Base-by-base conservation (phyloP, 2,797 vertebrate genomes). In the Kryptopterus vitreolus region DNA sequence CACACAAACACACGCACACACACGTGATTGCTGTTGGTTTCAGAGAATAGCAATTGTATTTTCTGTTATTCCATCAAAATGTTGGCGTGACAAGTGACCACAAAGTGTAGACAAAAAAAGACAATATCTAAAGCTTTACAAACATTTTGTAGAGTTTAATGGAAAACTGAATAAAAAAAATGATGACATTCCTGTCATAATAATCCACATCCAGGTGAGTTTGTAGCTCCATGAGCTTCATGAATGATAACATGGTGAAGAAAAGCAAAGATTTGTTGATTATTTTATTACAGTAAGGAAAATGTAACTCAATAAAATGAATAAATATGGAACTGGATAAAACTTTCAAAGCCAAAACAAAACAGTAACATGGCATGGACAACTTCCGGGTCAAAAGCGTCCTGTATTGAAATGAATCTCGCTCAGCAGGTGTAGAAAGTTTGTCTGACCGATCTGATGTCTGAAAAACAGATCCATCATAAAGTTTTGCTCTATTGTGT, bases 391-490 rank as follows among this genome's bases (percentile, higher is more conserved):
- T 50, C 8, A 71, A 38, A 15, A 68, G 16, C 1, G 15, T 35
- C n/a, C 24, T 38, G 46, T 18, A 53, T 29, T 81, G 46, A 80
- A 71, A 22, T 95, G 88, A 92, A 95, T 95, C 80, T 95, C 93
- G 84, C 91, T 89, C 77, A 96, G 89, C 88, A 95, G 93, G 80
- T 94, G 90, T 81, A 93, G 92, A 89, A 95, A 93, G 81, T 93
- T 92, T 76, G 93, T 92, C 16, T 93, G 83, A 84, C 95, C 95
- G 69, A 95, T 94, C 83, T 95, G 90, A 22, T 94, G 93, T 79
- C 92, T 95, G 87, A 96, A 95, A 90, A 96, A 96, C 16, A 96
- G 92, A 91, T 95, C 93, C 0, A 91, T 91, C 85, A 96, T 88
- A 77, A 92, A 88, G 80, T 87, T 91, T 71, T 91, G 91, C 81